A percentile compares a stretch with the other conserved stretches of the same genome.
phyloP scores from a whole-genome alignment of 2,797 vertebrate genomes.

The Coccyzus lansbergi region DNA sequence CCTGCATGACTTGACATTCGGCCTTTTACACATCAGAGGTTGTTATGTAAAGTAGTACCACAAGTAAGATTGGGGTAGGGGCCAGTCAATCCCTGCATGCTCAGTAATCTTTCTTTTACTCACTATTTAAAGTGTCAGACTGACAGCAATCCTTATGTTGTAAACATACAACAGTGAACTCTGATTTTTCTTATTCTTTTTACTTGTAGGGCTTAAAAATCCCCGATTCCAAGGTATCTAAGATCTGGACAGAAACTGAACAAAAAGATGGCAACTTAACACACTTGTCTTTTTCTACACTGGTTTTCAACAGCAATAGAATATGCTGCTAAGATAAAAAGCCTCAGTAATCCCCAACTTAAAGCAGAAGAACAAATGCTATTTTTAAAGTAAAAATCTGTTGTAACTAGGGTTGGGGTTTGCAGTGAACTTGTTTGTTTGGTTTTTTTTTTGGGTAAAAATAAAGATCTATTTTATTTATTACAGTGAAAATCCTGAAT shows the following conservation, averaged over 20 bases:
- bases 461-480: not conserved
- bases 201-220: not conserved
- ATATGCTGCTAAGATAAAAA: constrained; percentile 4
- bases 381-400: constrained; percentile 55
- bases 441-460: not conserved
- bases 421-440: too few species aligned
- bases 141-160: not conserved
- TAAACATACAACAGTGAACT: not conserved
- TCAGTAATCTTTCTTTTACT: not conserved
- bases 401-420: not conserved
- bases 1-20: fast-evolving
- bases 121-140: not conserved
- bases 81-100: fast-evolving
- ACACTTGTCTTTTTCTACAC: not conserved
- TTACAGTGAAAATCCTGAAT: constrained; percentile 26
- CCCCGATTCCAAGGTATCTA: not conserved
- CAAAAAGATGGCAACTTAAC: not conserved
- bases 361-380: constrained; percentile 21
- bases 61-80: fast-evolving
- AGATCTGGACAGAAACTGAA: not conserved
- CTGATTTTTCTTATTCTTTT: not conserved
- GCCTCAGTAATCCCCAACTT: not conserved
- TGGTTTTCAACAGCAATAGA: not conserved
- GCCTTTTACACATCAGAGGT: not conserved
- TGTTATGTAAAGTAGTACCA: not conserved